Base-by-base conservation (phyloP, 2,113 vertebrate genomes). In the Erpornis zantholeuca region DNA sequence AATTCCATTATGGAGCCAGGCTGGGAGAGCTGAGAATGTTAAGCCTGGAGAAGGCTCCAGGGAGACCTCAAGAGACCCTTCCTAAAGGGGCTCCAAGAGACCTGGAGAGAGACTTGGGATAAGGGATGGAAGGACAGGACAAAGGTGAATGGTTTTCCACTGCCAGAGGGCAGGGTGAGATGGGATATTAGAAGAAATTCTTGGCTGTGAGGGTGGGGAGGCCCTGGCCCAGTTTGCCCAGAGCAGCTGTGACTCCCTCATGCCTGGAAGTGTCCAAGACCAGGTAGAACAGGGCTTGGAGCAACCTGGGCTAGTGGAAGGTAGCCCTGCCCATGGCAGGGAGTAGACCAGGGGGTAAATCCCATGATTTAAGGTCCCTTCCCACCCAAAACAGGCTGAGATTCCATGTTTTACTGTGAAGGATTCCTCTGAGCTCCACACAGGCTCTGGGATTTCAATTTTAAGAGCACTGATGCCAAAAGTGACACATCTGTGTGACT, bases 281-380 rank as follows among this genome's bases (percentile, higher is more conserved):
- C 44, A 50, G 71, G 35, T 0, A 31, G 31, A 21, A 3, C 1
- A 1, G 11, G 36, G 17, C 27, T 44, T 50, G 21, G 14, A 76
- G 53, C 21, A 50, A 1, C 17, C 11, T 59, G 44, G 36, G 17
- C 2, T 3, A 50, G 61, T 22, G 13, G 20, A 35, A 66, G 13
- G 12, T 31, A 35, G 42, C 13, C 31, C 11, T 50, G 52, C 31
- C 24, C 31, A 38, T 9, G 53, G 31, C 61, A 76, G 6, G 17
- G 16, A 3, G 1, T 18, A 9, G 27, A 19, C 45, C 20, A 4
- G 7, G 72, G n/a, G n/a, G n/a, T n/a, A n/a, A n/a, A n/a, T n/a
- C n/a, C n/a, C n/a, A n/a, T n/a, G n/a, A n/a, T 68, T 66, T 52
- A 36, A 44, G 5, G 36, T 60, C 63, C 6, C 27, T 77, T 36